phyloP scores from a whole-genome alignment of 1,140 invertebrate species.

The Centruroides sculpturatus region DNA sequence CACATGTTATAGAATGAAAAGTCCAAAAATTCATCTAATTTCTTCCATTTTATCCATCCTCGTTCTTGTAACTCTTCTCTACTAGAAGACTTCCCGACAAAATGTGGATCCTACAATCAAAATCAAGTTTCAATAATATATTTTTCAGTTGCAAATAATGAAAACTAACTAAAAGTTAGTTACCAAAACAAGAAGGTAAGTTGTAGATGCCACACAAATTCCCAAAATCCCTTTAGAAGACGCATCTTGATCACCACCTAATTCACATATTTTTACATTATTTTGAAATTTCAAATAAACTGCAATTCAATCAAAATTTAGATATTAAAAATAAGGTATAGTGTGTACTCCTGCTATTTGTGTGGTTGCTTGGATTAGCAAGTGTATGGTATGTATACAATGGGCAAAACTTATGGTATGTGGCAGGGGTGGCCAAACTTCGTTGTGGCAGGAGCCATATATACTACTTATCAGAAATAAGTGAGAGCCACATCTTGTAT shows the following conservation, averaged over 20 bases:
- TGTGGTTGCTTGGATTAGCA: too few relatives aligned
- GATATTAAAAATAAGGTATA: too few relatives aligned
- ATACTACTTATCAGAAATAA: too few relatives aligned
- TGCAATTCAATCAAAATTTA: too few relatives aligned
- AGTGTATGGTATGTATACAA: too few relatives aligned
- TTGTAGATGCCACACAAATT: background rate
- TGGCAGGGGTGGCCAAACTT: too few relatives aligned
- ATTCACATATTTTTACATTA: too few relatives aligned
- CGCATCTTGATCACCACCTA: conserved; percentile 16
- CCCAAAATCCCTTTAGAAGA: conserved; percentile 11
- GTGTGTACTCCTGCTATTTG: too few relatives aligned
- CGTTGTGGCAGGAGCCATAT: too few relatives aligned
- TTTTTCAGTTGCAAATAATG: background rate
- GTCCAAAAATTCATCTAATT: conserved; percentile 76
- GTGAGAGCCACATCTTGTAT: too few relatives aligned
- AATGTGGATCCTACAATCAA: conserved; percentile 11
- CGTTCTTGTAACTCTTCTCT: background rate
- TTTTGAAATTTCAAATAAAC: background rate
- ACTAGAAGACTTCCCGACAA: background rate
- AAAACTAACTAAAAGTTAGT: background rate
- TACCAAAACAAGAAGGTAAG: conserved; percentile 9
- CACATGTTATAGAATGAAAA: conserved; percentile 90
- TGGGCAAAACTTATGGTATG: too few relatives aligned
- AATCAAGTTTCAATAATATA: background rate
- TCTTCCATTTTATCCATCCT: conserved; percentile 40